These are phyloP conservation scores for Drosophila seguyi DNA, from an alignment of 1,140 invertebrate species.

Conservation along the genomic window DNA sequence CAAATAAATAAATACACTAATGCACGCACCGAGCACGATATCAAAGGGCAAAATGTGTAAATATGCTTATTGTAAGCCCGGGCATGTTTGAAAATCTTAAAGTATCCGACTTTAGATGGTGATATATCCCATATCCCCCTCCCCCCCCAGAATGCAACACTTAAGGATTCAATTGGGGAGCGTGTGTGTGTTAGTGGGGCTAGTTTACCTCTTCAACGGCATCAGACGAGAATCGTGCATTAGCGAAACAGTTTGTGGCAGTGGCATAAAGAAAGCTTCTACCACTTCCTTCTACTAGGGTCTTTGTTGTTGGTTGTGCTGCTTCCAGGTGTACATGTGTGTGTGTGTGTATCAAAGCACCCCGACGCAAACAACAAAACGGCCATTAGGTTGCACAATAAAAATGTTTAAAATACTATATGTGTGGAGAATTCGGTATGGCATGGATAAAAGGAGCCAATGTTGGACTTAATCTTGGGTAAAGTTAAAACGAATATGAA, in stretches of 20 bases:
- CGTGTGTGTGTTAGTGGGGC: constrained; percentile 53
- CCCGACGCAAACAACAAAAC: constrained; percentile 66
- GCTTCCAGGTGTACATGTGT: constrained; percentile 5
- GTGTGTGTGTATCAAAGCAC: constrained; percentile 39
- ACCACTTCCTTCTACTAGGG: background rate
- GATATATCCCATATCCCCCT: background rate
- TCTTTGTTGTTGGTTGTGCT: constrained; percentile 11
- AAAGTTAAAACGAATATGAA: background rate
- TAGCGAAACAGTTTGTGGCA: constrained; percentile 74
- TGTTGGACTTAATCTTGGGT: constrained; percentile 6
- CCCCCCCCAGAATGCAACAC: constrained; percentile 50
- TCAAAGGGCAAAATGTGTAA: constrained; percentile 44
- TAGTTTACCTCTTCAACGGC: constrained; percentile 74
- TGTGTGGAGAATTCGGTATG: constrained; percentile 37
- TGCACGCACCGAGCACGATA: constrained; percentile 22
- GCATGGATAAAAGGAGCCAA: constrained; percentile 47
- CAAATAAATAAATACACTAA: constrained; percentile 42
- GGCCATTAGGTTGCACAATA: constrained; percentile 77
- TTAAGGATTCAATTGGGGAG: constrained; percentile 73
- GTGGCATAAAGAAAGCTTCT: constrained; percentile 62
- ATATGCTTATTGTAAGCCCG: constrained; percentile 66
- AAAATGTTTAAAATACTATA: constrained; percentile 78
- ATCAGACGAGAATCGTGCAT: constrained; percentile 70
- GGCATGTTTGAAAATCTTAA: constrained; percentile 79
- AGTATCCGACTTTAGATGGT: constrained; percentile 66